phyloP scores from a whole-genome alignment of 1,140 invertebrate genomes.

The Drosophila willistoni region DNA sequence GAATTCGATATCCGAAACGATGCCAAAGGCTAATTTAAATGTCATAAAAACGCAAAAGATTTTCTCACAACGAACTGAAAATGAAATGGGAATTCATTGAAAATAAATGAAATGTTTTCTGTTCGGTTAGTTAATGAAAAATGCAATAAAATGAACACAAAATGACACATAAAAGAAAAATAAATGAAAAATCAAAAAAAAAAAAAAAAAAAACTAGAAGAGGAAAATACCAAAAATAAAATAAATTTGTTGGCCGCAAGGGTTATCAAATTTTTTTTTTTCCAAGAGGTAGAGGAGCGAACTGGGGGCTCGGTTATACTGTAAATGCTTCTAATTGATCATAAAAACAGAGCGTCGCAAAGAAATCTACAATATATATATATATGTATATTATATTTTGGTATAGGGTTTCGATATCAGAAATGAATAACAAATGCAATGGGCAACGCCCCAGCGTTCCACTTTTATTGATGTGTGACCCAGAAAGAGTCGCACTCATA shows the following conservation, averaged over 20 bases:
- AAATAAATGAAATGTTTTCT: slow-evolving; percentile 70
- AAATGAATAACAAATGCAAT: slow-evolving; percentile 63
- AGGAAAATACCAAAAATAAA: background rate
- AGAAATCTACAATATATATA: slow-evolving; percentile 31
- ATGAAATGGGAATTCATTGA: slow-evolving; percentile 34
- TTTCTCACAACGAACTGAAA: slow-evolving; percentile 59
- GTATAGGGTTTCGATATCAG: slow-evolving; percentile 42
- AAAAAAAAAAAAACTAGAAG: background rate
- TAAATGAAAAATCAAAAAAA: background rate
- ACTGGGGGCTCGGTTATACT: slow-evolving; percentile 24
- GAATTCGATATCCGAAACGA: slow-evolving; percentile 70
- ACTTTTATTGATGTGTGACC: slow-evolving; percentile 76
- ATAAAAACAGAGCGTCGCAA: slow-evolving; percentile 50
- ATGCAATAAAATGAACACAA: slow-evolving; percentile 72
- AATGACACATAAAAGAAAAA: slow-evolving; percentile 58
- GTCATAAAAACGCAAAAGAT: slow-evolving; percentile 65
- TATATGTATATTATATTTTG: slow-evolving; percentile 20
- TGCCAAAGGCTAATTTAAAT: slow-evolving; percentile 77
- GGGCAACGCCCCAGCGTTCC: slow-evolving; percentile 59
- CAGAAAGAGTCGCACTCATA: slow-evolving; percentile 49
- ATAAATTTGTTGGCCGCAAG: too few relatives aligned
- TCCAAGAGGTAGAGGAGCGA: background rate
- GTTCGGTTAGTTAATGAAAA: slow-evolving; percentile 75
- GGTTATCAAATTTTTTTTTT: too few relatives aligned
- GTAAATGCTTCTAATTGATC: slow-evolving; percentile 78